These are phyloP conservation scores for Marcusenius ussheri DNA, from an alignment of 2,113 vertebrate genomes.

Conservation along the genomic window DNA sequence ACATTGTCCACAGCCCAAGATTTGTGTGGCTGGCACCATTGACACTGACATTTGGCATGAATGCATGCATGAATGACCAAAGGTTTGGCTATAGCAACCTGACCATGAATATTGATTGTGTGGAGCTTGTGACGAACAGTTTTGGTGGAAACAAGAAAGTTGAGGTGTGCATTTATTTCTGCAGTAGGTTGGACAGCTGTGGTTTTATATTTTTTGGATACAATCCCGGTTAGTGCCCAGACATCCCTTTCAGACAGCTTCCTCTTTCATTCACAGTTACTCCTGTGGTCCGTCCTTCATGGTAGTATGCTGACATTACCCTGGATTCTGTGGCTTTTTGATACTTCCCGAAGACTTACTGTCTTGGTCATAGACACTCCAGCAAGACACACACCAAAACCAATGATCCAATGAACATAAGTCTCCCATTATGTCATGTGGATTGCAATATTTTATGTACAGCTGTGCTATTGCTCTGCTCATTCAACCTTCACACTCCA, in stretches of 20 bases:
- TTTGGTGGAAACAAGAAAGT: not conserved
- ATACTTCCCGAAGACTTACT: not conserved
- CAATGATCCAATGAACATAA: not conserved
- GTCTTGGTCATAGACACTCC: not conserved
- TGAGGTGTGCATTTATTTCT: not conserved
- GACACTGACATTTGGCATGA: too few species aligned
- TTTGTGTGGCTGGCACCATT: too few species aligned
- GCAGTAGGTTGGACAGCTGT: not conserved
- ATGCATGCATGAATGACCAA: too few species aligned
- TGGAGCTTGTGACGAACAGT: not conserved
- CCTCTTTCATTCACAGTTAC: not conserved
- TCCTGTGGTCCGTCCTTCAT: not conserved
- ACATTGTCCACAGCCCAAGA: too few species aligned
- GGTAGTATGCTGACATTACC: not conserved
- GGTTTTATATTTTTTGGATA: not conserved
- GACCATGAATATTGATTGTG: too few species aligned
- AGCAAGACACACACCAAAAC: not conserved
- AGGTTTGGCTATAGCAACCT: too few species aligned
- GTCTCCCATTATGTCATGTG: not conserved
- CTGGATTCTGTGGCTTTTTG: not conserved
- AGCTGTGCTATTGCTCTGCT: not conserved
- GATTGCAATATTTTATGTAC: not conserved
- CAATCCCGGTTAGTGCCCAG: too few species aligned
- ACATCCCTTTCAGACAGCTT: not conserved
- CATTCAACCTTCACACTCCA: not conserved